These are phyloP conservation scores for Sander vitreus DNA, from an alignment of 2,113 vertebrate species.

Conservation along the genomic window DNA sequence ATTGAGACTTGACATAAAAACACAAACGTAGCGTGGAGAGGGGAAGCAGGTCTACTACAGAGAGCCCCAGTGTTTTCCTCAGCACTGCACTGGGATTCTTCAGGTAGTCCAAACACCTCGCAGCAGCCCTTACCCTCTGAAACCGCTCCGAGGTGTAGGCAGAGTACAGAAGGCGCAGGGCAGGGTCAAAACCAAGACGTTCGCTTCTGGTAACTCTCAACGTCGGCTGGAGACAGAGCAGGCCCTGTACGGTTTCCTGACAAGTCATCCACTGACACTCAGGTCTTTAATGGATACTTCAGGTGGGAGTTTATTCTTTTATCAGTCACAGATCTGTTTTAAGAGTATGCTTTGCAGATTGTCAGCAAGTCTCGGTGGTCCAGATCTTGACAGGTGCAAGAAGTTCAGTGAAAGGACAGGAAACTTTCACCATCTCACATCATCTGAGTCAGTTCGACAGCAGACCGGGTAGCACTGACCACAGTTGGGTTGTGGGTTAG, in stretches of 20 bases:
- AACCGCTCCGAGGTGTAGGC: slow-evolving; percentile 44
- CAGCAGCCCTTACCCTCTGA: slow-evolving; percentile 39
- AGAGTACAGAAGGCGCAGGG: slow-evolving; percentile 39
- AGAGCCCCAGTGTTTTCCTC: slow-evolving; percentile 67
- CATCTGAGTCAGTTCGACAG: slow-evolving; percentile 54
- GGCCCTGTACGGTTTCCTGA: slow-evolving; percentile 45
- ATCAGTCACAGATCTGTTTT: slow-evolving; percentile 32
- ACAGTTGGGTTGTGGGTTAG: slow-evolving; percentile 71
- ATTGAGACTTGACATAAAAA: slow-evolving; percentile 85
- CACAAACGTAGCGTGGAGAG: slow-evolving; percentile 75
- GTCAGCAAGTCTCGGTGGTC: slow-evolving; percentile 37
- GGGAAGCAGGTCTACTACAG: slow-evolving; percentile 62
- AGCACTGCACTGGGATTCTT: slow-evolving; percentile 62
- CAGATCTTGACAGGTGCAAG: slow-evolving; percentile 72
- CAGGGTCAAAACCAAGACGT: slow-evolving; percentile 43
- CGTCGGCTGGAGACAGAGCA: slow-evolving; percentile 55
- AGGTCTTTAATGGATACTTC: slow-evolving; percentile 45
- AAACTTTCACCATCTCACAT: slow-evolving; percentile 64
- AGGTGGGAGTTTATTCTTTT: slow-evolving; percentile 48
- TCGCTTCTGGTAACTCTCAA: slow-evolving; percentile 57
- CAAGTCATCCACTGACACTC: slow-evolving; percentile 57
- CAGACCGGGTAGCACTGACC: slow-evolving; percentile 70
- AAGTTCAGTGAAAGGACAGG: slow-evolving; percentile 68
- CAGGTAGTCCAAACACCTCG: slow-evolving; percentile 71
- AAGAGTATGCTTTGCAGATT: slow-evolving; percentile 49